Conservation (phyloP, 1,140 invertebrate genomes). For the Drosophila jambulina region DNA sequence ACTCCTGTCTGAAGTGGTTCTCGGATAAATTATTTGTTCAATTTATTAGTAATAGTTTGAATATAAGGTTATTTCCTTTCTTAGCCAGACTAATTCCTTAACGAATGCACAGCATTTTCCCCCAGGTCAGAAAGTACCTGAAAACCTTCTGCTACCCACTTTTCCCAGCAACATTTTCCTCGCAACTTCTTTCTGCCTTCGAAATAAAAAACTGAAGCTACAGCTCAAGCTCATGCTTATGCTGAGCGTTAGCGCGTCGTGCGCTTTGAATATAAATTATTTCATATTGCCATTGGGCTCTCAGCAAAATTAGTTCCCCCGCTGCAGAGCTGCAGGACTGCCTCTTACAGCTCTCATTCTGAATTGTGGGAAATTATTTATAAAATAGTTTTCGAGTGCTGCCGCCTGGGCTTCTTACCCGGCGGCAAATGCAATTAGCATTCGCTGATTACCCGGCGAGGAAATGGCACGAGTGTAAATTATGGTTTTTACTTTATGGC, state of each 20-base stretch:
- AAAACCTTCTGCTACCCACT: neutral
- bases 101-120: neutral
- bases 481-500: constrained; percentile 59
- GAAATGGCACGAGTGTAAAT: constrained; percentile 70
- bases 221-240: constrained; percentile 32
- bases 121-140: neutral
- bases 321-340: constrained; percentile 1
- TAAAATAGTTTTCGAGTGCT: constrained; percentile 49
- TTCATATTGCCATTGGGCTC: constrained; percentile 75
- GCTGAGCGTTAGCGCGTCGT: constrained; percentile 32
- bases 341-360: constrained; percentile 32
- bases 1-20: neutral
- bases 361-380: constrained; percentile 72
- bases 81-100: neutral
- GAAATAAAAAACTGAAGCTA: neutral
- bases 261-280: constrained; percentile 73
- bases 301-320: constrained; percentile 67
- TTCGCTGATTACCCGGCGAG: constrained; percentile 52
- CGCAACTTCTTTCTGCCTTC: neutral
- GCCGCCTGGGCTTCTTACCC: constrained; percentile 12
- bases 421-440: constrained; percentile 70
- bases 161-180: neutral
- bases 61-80: neutral
- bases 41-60: neutral
- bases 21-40: neutral